Base-by-base conservation (phyloP, 1,140 invertebrate species). In the Phymorhynchus buccinoides region DNA sequence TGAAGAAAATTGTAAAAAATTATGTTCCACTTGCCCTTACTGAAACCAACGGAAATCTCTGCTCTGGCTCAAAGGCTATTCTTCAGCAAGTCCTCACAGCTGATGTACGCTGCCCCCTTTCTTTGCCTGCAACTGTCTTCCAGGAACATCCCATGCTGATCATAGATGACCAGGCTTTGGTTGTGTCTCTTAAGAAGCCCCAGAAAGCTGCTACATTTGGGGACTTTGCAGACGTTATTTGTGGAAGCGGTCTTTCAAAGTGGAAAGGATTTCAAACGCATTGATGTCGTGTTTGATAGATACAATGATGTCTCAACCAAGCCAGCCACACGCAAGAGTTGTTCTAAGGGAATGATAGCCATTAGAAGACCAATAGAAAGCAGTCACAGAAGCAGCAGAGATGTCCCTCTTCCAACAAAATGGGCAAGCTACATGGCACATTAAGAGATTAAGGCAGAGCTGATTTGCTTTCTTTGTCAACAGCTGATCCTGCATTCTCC, bases 271-370 rank as follows among this genome's bases (percentile, higher is more conserved):
- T 22, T 66, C 62, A 66, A 66, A 30, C 62, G 62, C 62, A 66
- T 66, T 30, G 62, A 66, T 30, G n/a, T 66, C 14, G 62, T 66
- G 14, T 66, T 66, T 27, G 62, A 66, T n/a, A 66, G 86, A 52
- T 52, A 52, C 48, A 52, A 52, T 18, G 12, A 52, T 9, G 86
- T 18, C 22, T 52, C 48, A 9, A 52, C 22, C 48, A 52, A 52
- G 48, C 0, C 48, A 52, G 22, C 12, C 48, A 52, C 48, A 18
- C 0, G 22, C 12, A 52, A 52, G 48, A 52, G n/a, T n/a, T n/a
- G n/a, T n/a, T n/a, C n/a, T 18, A 2, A 52, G 48, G 48, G 12
- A 52, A 52, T 14, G 48, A 52, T 52, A 14, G 12, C 22, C 48
- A n/a, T n/a, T n/a, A n/a, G n/a, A n/a, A 52, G 48, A 9, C 48